Conservation (phyloP, 2,113 vertebrate species). For the Ramphastos sulfuratus region DNA sequence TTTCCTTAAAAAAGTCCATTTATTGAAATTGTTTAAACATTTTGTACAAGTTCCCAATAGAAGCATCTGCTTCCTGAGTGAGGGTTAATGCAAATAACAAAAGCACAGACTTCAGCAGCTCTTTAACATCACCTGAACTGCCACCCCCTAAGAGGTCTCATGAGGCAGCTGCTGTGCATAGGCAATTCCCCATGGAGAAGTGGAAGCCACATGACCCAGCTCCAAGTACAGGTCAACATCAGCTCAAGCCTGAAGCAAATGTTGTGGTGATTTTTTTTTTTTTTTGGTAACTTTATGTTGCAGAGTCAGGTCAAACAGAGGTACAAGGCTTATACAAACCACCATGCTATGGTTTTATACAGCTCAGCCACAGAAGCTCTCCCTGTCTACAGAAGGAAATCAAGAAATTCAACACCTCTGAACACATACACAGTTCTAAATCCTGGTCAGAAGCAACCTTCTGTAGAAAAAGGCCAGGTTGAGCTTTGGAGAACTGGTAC, state of each 20-base stretch:
- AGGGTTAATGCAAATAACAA: conserved; percentile 56
- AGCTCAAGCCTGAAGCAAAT: conserved; percentile 30
- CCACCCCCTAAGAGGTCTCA: neutral
- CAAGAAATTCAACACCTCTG: neutral
- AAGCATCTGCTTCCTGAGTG: conserved; percentile 56
- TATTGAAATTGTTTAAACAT: conserved; percentile 78
- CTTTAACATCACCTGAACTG: neutral
- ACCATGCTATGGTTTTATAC: neutral
- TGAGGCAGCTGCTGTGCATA: neutral
- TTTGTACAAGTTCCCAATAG: conserved; percentile 75
- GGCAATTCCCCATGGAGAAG: neutral
- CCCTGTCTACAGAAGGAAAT: neutral
- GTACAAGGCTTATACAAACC: neutral
- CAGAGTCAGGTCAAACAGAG: conserved; percentile 30
- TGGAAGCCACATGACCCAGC: neutral
- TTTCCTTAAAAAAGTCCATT: conserved; percentile 72
- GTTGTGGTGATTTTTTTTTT: neutral
- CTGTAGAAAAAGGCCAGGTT: neutral
- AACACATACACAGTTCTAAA: neutral
- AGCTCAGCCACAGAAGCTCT: neutral
- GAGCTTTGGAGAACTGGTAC: neutral
- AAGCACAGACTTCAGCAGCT: conserved; percentile 49
- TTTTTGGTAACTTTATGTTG: neutral
- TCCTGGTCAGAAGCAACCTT: neutral
- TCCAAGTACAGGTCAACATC: conserved; percentile 2